Base-by-base conservation (phyloP, 1,140 invertebrate species). In the Phenacoccus solenopsis region DNA sequence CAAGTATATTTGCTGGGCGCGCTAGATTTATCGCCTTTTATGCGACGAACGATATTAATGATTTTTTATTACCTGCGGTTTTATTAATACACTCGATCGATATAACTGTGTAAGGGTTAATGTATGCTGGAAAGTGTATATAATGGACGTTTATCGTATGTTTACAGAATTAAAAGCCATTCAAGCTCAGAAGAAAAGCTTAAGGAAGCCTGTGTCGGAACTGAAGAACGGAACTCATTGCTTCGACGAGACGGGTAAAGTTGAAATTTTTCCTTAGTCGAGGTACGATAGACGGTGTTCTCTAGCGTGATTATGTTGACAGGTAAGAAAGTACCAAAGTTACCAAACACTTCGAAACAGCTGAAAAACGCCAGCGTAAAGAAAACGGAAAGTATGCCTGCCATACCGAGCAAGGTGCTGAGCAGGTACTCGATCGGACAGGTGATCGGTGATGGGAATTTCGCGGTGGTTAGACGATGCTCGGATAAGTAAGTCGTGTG, bases 401-500 rank as follows among this genome's bases (percentile, higher is more conserved):
- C 68, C 10, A 74, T 77, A 35, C 73, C 74, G n/a, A 72, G 22
- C 57, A 76, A 75, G 70, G 70, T 76, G 25, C 69, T 74, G 56
- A 70, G 61, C 25, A 74, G 72, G 70, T 85, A 84, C 73, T 77
- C 79, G 21, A 80, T 88, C 71, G 84, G 86, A 20, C 79, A 82
- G 70, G 80, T 87, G 70, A 83, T 87, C 77, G 93, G 94, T 28
- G 93, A 96, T 81, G 95, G 94, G 28, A 97, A 98, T 81, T 98
- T 98, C 81, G 93, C 94, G 30, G 85, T 94, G 74, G 94, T 96
- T 24, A 81, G 90, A 56, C 84, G 88, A 75, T 92, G 92, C 77
- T 84, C 84, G 75, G 84, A 93, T 77, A 88, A 86, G 83, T 85
- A 64, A 24, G 59, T 64, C 10, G n/a, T n/a, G n/a, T 12, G 10